These are phyloP conservation scores for Herminia tarsipennalis DNA, from an alignment of 2,888 invertebrate species.

Conservation along the genomic window DNA sequence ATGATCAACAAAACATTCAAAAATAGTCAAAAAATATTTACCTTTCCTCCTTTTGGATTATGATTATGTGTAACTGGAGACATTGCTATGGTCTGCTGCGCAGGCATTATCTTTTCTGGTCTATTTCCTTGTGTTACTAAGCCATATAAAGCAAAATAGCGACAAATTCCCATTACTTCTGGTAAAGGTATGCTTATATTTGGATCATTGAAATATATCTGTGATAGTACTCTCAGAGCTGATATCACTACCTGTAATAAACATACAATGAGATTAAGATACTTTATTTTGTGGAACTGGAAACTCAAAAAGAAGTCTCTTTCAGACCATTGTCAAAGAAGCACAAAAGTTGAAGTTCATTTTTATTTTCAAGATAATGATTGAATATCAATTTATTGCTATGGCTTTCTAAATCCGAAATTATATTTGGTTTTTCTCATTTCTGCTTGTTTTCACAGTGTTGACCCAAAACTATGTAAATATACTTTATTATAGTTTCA, in stretches of 20 bases:
- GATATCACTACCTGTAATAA: constrained; percentile 79
- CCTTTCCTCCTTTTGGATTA: constrained; percentile 85
- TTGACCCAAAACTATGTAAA: no score
- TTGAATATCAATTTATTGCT: no score
- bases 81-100: constrained; percentile 86
- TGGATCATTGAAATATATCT: constrained; percentile 71
- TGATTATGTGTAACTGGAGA: constrained; percentile 71
- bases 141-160: constrained; percentile 84
- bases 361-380: no score
- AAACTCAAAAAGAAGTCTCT: no score
- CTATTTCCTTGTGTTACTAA: constrained; percentile 65
- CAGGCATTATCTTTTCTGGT: constrained; percentile 85
- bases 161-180: constrained; percentile 85
- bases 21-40: constrained; percentile 45
- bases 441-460: no score
- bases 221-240: constrained; percentile 71
- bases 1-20: background rate
- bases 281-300: no score
- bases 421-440: no score
- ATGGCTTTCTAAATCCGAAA: no score
- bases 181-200: constrained; percentile 65
- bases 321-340: no score
- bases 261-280: no score
- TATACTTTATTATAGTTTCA: no score
- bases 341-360: no score